phyloP scores from a whole-genome alignment of 2,888 invertebrate species.

The Nebria brevicollis region DNA sequence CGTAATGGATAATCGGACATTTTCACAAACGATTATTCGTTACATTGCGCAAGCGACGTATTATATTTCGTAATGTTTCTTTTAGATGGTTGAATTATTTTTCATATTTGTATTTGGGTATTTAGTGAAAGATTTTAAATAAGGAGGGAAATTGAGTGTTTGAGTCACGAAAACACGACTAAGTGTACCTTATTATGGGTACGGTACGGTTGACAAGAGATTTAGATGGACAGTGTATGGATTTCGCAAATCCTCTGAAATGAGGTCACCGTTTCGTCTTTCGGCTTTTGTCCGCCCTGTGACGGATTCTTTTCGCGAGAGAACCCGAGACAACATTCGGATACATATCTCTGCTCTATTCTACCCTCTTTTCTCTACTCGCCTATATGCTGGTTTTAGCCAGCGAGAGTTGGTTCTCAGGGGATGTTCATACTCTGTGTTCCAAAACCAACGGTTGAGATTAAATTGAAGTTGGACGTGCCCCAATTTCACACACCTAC shows the following conservation, averaged over 20 bases:
- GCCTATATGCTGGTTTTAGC: not conserved
- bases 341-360: not conserved
- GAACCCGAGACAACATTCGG: not conserved
- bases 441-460: conserved; percentile 33
- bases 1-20: no score
- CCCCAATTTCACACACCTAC: conserved; percentile 39
- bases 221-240: conserved; percentile 16
- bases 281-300: conserved; percentile 1
- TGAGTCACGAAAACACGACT: not conserved
- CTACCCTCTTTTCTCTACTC: not conserved
- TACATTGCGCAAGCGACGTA: no score
- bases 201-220: conserved; percentile 14
- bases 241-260: conserved; percentile 37
- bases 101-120: not conserved
- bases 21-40: no score
- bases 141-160: no score
- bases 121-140: not conserved
- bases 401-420: not conserved
- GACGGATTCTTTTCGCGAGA: conserved; percentile 4
- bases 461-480: conserved; percentile 45
- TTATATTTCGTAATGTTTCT: no score
- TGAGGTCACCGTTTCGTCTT: conserved; percentile 33
- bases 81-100: not conserved
- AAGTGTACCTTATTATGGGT: not conserved
- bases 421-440: not conserved